Conservation (phyloP, 1,140 invertebrate species). For the Drosophila baimaii region DNA sequence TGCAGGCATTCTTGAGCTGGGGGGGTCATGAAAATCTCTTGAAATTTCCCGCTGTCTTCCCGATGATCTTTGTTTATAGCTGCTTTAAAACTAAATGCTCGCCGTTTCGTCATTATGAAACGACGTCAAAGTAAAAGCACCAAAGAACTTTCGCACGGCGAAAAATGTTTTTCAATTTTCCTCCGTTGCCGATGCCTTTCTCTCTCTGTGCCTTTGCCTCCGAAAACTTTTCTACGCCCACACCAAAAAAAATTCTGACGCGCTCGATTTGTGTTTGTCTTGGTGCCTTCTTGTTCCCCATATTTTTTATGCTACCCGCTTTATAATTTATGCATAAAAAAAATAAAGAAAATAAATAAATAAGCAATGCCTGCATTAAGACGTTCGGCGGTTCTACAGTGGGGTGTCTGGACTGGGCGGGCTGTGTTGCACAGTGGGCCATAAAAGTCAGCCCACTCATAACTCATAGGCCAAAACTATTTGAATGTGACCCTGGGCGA, state of each 20-base stretch:
- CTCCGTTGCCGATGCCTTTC: slow-evolving; percentile 26
- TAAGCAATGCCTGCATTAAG: slow-evolving; percentile 54
- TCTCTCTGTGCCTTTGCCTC: slow-evolving; percentile 1
- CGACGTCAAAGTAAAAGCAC: slow-evolving; percentile 72
- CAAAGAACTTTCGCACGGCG: slow-evolving; percentile 65
- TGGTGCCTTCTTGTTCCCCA: slow-evolving; percentile 23
- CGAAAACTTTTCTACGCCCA: slow-evolving; percentile 44
- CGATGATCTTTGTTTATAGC: slow-evolving; percentile 67
- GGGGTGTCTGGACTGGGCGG: slow-evolving; percentile 24
- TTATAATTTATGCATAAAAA: slow-evolving; percentile 71
- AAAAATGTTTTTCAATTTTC: slow-evolving; percentile 78
- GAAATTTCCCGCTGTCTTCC: slow-evolving; percentile 39
- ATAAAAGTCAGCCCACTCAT: slow-evolving; percentile 71
- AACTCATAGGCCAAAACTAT: slow-evolving; percentile 70
- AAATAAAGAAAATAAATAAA: slow-evolving; percentile 44
- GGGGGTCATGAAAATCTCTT: slow-evolving; percentile 30
- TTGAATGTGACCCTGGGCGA: slow-evolving; percentile 68
- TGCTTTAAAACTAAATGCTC: slow-evolving; percentile 61
- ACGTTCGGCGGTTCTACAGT: slow-evolving; percentile 36
- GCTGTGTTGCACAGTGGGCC: slow-evolving; percentile 60
- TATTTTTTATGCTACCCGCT: slow-evolving; percentile 67
- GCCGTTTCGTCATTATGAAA: slow-evolving; percentile 76
- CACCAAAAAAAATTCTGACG: slow-evolving; percentile 63
- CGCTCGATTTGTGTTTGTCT: slow-evolving; percentile 58
- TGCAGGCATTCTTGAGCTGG: background rate